These are phyloP conservation scores for Antennarius striatus DNA, from an alignment of 2,113 vertebrate species.

Conservation along the genomic window DNA sequence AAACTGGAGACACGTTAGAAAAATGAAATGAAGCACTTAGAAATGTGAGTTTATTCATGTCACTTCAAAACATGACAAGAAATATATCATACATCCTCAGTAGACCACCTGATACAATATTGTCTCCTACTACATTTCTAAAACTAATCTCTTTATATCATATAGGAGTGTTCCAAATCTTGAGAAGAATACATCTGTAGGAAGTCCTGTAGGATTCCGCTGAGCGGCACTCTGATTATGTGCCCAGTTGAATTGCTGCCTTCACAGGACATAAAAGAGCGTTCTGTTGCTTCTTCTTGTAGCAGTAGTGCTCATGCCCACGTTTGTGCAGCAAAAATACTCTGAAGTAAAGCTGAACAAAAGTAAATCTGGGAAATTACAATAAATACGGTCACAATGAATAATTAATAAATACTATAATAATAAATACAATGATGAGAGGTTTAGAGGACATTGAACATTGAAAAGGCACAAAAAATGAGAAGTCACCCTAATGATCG, in stretches of 20 bases:
- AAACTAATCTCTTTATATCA: conserved; percentile 62
- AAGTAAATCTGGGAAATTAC: neutral
- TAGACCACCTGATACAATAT: conserved; percentile 36
- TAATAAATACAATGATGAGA: too few species aligned
- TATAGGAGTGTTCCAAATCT: conserved; percentile 45
- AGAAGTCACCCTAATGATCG: too few species aligned
- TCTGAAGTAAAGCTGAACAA: neutral
- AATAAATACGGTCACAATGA: neutral
- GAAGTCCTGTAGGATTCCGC: conserved; percentile 19
- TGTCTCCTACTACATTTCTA: conserved; percentile 51
- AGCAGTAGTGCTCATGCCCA: neutral
- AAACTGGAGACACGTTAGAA: conserved; percentile 17
- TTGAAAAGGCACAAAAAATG: too few species aligned
- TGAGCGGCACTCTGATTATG: conserved; percentile 55
- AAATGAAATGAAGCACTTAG: conserved; percentile 26
- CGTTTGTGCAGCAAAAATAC: neutral
- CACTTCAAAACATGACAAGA: conserved; percentile 18
- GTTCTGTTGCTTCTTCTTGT: neutral
- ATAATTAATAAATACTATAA: too few species aligned
- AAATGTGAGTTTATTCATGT: conserved; percentile 48
- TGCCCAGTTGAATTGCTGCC: conserved; percentile 27
- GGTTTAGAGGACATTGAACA: too few species aligned
- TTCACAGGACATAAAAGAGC: conserved; percentile 24
- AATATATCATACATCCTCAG: conserved; percentile 21
- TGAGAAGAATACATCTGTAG: conserved; percentile 28